These are phyloP conservation scores for Pseudopleuronectes americanus DNA, from an alignment of 2,797 vertebrate species.

Conservation along the genomic window DNA sequence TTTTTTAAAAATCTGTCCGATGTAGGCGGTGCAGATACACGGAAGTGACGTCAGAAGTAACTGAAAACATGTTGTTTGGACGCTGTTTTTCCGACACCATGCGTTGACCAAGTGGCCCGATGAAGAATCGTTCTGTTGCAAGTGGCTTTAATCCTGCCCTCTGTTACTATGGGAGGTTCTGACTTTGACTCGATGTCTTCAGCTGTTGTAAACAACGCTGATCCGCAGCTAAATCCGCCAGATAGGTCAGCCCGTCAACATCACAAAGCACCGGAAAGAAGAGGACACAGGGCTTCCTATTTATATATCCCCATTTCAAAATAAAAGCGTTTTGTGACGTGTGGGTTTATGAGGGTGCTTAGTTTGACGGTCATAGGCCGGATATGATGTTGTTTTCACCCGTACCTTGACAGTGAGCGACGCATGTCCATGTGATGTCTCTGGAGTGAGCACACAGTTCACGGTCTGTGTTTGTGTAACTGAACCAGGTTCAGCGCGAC, in stretches of 20 bases:
- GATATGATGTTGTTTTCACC: background rate
- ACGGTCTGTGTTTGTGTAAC: background rate
- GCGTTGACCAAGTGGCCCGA: background rate
- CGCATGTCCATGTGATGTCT: constrained; percentile 48
- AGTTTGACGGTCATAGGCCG: background rate
- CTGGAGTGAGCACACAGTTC: constrained; percentile 4
- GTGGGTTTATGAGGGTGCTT: constrained; percentile 4
- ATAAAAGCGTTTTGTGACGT: constrained; percentile 9
- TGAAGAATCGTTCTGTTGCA: fast-evolving
- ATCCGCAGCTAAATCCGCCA: constrained; percentile 37
- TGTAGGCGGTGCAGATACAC: background rate
- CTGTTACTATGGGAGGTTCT: background rate
- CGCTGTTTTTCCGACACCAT: background rate
- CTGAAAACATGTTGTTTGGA: constrained; percentile 10
- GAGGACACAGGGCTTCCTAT: background rate
- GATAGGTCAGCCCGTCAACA: background rate
- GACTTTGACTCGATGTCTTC: background rate
- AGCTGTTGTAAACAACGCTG: background rate
- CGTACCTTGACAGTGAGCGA: background rate
- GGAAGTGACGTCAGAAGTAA: constrained; percentile 72
- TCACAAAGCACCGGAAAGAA: fast-evolving
- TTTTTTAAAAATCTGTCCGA: background rate
- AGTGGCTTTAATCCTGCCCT: fast-evolving
- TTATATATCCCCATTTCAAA: constrained; percentile 25
- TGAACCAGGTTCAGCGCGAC: too few relatives aligned